Conservation (phyloP, 1,140 invertebrate species). For the Bombus confusus region DNA sequence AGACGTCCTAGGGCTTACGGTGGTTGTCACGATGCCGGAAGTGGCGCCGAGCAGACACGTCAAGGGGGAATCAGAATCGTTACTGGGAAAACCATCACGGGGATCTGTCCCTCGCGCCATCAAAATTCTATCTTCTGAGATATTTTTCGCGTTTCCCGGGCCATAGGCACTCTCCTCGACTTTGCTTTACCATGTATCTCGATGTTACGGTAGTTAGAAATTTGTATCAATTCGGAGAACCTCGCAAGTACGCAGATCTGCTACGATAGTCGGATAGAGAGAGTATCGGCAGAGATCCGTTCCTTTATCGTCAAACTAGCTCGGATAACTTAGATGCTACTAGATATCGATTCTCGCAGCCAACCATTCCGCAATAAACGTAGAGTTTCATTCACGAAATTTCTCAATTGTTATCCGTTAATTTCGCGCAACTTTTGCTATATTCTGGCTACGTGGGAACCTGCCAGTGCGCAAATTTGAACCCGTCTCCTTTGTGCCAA, state of each 20-base stretch:
- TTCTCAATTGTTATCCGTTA: background rate
- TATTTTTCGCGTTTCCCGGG: background rate
- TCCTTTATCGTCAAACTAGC: too few species aligned
- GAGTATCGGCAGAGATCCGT: too few species aligned
- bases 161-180: background rate
- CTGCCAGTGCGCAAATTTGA: too few species aligned
- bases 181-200: background rate
- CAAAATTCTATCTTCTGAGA: conserved; percentile 35
- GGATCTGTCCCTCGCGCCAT: conserved; percentile 9
- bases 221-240: background rate
- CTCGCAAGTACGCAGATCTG: too few species aligned
- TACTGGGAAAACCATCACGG: conserved; percentile 21
- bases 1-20: conserved; percentile 26
- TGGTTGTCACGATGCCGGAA: conserved; percentile 49
- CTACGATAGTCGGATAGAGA: too few species aligned
- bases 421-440: too few species aligned
- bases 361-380: background rate
- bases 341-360: too few species aligned
- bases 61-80: conserved; percentile 31
- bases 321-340: too few species aligned
- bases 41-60: conserved; percentile 28
- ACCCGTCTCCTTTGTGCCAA: too few species aligned
- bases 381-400: background rate
- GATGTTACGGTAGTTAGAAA: background rate
- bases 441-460: too few species aligned